phyloP scores from a whole-genome alignment of 2,797 vertebrate genomes.

The Phalloptychus januarius region DNA sequence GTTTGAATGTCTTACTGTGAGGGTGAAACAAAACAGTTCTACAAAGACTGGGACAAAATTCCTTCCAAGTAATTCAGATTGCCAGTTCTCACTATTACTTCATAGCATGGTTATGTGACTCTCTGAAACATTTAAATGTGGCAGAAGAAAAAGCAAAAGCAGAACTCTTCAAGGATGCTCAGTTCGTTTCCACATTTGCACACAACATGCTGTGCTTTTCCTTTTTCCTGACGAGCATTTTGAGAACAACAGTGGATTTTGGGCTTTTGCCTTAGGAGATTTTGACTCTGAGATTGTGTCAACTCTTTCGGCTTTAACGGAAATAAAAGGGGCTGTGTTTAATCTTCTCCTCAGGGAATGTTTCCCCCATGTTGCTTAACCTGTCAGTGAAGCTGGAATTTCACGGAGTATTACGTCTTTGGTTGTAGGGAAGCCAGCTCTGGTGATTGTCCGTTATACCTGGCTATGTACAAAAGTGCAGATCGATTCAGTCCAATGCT shows the following conservation, averaged over 20 bases:
- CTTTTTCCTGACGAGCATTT: not conserved
- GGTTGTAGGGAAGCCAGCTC: not conserved
- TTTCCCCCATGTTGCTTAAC: conserved; percentile 7
- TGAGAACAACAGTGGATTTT: not conserved
- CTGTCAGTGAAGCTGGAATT: not conserved
- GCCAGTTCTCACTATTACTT: not conserved
- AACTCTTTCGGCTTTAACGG: not conserved
- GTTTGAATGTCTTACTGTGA: not conserved
- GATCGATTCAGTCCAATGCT: not conserved
- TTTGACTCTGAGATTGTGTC: not conserved
- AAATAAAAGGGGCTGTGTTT: conserved; percentile 14
- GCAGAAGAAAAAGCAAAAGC: not conserved
- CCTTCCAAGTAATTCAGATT: not conserved
- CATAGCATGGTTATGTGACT: not conserved
- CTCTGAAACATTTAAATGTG: not conserved
- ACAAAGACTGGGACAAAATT: not conserved
- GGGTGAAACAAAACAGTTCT: not conserved
- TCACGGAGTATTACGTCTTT: not conserved
- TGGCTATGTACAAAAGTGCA: not conserved
- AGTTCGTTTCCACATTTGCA: not conserved
- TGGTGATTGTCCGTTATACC: not conserved
- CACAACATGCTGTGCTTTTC: not conserved
- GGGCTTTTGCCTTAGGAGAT: not conserved
- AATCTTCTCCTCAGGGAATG: conserved; percentile 10
- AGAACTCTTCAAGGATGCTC: not conserved